Percentiles rank a stretch among this genome's conserved stretches.
Evolutionary conservation across 92 coral and sea anemone genomes (phyloP).

Genomic region (Heteractis magnifica): DNA sequence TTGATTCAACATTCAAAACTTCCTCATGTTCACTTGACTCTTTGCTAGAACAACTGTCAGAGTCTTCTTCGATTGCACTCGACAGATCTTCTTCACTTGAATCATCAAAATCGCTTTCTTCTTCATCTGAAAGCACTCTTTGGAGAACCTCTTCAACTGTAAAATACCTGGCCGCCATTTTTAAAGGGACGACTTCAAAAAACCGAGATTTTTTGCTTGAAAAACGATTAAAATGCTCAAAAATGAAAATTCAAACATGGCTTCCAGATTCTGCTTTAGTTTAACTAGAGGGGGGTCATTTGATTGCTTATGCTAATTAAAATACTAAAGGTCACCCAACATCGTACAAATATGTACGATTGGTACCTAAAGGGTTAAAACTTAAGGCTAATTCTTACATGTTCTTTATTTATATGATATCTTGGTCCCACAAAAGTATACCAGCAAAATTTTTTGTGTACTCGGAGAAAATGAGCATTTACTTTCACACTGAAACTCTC

Average conservation of each 20-base stretch:
- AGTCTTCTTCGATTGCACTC: slow-evolving; percentile 16
- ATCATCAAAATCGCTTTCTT: slow-evolving; percentile 1
- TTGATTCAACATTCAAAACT: slow-evolving; percentile 4
- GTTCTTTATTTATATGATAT: too few species aligned
- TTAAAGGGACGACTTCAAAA: slow-evolving; percentile 22
- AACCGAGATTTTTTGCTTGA: not conserved
- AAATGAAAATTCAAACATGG: not conserved
- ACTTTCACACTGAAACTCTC: too few species aligned
- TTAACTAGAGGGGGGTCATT: not conserved
- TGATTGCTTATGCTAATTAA: not conserved
- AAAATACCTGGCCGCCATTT: slow-evolving; percentile 31
- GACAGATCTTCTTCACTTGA: slow-evolving; percentile 23
- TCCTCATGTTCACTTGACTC: slow-evolving; percentile 14
- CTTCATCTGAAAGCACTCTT: not conserved
- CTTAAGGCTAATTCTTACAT: too few species aligned
- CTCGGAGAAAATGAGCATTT: too few species aligned
- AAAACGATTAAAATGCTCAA: not conserved
- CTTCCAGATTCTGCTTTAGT: not conserved
- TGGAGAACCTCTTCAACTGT: slow-evolving; percentile 27
- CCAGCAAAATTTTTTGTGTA: too few species aligned
- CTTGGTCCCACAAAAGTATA: too few species aligned
- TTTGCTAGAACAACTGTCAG: not conserved
- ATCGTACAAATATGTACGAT: slow-evolving; percentile 22
- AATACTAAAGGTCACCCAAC: not conserved
- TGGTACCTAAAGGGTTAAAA: slow-evolving; percentile 18